Conservation (phyloP, 2,888 invertebrate species). For the Ichneumoninae sp. region DNA sequence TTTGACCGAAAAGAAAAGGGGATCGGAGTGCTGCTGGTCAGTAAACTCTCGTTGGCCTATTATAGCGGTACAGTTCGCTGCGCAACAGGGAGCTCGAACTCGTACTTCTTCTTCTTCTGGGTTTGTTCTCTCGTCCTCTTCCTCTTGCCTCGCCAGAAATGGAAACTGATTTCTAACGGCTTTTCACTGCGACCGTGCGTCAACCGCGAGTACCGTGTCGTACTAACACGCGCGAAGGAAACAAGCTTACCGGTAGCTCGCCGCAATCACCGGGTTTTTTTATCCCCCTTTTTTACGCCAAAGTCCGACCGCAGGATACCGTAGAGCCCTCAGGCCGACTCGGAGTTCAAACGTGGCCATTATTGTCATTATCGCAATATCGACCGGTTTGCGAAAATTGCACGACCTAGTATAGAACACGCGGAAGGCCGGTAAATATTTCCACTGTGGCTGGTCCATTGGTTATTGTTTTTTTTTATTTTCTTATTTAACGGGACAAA, state of each 20-base stretch:
- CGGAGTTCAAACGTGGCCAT: conserved; percentile 25
- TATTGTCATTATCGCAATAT: conserved; percentile 53
- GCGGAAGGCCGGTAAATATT: conserved; percentile 32
- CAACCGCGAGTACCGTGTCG: conserved; percentile 56
- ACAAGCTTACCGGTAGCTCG: conserved; percentile 51
- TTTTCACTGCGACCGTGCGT: conserved; percentile 70
- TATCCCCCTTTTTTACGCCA: conserved; percentile 25
- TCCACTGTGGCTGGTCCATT: neutral
- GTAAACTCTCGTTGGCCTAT: neutral
- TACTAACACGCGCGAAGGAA: conserved; percentile 26
- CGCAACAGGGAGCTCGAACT: neutral
- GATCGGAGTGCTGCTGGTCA: conserved; percentile 23
- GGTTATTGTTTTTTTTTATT: neutral
- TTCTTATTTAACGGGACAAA: neutral
- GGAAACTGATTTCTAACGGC: conserved; percentile 81
- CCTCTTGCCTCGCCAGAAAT: conserved; percentile 65
- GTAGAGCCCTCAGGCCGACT: conserved; percentile 28
- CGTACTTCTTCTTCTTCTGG: conserved; percentile 37
- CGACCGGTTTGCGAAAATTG: conserved; percentile 52
- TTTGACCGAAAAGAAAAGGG: neutral
- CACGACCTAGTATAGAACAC: conserved; percentile 10
- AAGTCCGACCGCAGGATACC: conserved; percentile 43
- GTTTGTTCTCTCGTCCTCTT: conserved; percentile 31
- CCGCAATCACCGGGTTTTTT: conserved; percentile 33
- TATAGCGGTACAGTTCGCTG: neutral